Evolutionary conservation across 2,888 invertebrate genomes (phyloP).

Genomic region (Ischnura elegans): DNA sequence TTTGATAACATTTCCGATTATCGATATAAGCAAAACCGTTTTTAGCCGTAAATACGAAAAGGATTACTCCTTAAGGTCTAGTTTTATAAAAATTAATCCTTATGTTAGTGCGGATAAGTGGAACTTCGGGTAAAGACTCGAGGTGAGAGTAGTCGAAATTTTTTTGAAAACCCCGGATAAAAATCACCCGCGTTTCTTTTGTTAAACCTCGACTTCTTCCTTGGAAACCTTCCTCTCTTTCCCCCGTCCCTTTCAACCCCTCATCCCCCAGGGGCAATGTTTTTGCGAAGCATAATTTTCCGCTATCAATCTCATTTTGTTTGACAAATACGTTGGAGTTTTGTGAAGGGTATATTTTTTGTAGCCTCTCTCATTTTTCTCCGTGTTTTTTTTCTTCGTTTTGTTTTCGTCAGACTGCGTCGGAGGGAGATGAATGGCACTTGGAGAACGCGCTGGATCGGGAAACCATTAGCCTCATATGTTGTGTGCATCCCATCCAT

Average conservation of each 20-base stretch:
- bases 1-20: too few species aligned
- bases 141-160: not conserved
- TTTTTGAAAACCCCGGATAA: not conserved
- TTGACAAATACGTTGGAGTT: slow-evolving; percentile 12
- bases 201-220: not conserved
- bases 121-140: too few species aligned
- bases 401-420: not conserved
- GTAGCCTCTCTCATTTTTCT: not conserved
- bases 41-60: too few species aligned
- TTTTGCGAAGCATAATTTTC: slow-evolving; percentile 12
- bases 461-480: not conserved
- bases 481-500: not conserved
- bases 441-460: not conserved
- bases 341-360: not conserved
- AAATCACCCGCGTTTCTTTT: not conserved
- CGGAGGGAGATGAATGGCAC: slow-evolving; percentile 8
- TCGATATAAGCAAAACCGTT: too few species aligned
- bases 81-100: too few species aligned
- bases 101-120: too few species aligned
- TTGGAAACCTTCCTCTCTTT: not conserved
- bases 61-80: too few species aligned
- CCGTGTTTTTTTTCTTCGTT: not conserved
- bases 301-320: slow-evolving; percentile 21
- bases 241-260: not conserved
- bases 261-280: not conserved